Evolutionary conservation across 2,113 vertebrate species (phyloP), one percentile per base, ranked within the genome.

Genomic region (Malaclemys terrapin): DNA sequence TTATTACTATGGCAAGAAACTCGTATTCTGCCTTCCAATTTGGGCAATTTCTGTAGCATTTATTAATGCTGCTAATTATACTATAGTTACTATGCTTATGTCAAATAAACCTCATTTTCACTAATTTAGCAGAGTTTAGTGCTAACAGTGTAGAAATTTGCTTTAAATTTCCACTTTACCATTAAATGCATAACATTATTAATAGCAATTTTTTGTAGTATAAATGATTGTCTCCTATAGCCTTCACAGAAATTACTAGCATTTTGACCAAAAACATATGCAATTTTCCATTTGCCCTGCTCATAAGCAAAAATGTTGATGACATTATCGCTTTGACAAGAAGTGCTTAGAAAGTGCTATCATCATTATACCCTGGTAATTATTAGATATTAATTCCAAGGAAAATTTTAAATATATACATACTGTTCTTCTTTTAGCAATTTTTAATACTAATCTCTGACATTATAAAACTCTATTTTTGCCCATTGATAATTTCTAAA

Each of bases 331-430:
- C 86, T 95, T 91, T 94, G 82, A 95, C 88, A 96, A 96, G 87
- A 98, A 97, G 95, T 98, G 95, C 97, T 98, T 98, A 97, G 94
- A 98, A 98, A 98, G 98, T 98, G 98, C 98, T 98, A 97, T 90
- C 91, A 94, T 96, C 59, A 90, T 97, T 82, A 96, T 95, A 97
- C 96, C 98, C 97, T 98, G 96, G 97, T 93, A 98, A 97, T 97
- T 97, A 96, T 96, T 96, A 97, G 94, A 92, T 97, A 97, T 96
- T 97, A 96, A 96, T 96, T 97, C 96, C 97, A 98, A 98, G 98
- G 97, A 96, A 94, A 96, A 91, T 95, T 96, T 97, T 57, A 91
- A 97, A 98, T 97, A 97, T 97, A 97, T 96, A 98, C 94, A 97
- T 98, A 97, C 89, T 89, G 93, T 97, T 98, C 86, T 94, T 96